Base-by-base conservation (phyloP, 2,113 vertebrate species). In the Calidris pugnax region DNA sequence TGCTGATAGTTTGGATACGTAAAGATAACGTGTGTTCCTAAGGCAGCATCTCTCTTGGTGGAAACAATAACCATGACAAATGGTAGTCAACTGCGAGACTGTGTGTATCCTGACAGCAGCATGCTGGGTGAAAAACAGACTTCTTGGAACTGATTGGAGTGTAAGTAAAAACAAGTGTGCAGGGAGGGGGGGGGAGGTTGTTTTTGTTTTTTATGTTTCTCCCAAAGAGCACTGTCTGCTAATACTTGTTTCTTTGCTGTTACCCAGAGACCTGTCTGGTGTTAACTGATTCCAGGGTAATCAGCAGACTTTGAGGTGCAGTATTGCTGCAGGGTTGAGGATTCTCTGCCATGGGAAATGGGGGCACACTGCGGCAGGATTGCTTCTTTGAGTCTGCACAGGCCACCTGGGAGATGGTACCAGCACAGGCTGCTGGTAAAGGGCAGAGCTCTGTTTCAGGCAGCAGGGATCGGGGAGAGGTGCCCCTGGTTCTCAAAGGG, bases 61-160 rank as follows among this genome's bases (percentile, higher is more conserved):
- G 92, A 90, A 95, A 95, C 63, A 95, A 89, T 89, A 91, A 90
- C 78, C 32, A 68, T 95, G 94, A 95, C 92, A 97, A 97, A 96
- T 80, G 83, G 79, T 89, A 96, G 72, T 95, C 90, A 86, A 90
- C 92, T 95, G 95, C 3, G 37, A 97, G 94, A 93, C 92, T 95
- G 88, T 95, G 96, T 97, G 92, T 96, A 96, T 97, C 96, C 96
- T 96, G 96, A 95, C 95, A 92, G 92, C 88, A 97, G 85, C 95
- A 76, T 37, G 90, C 90, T 93, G 94, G 79, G 79, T 95, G 94
- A 62, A 97, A 92, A 95, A 57, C 95, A 97, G 96, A 90, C 96
- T 95, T 96, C 92, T 95, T 97, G 95, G 96, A 96, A 92, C 95
- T 88, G 95, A 94, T 73, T 82, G 62, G 72, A 90, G 83, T 93